Evolutionary conservation across 2,113 vertebrate genomes (phyloP).

Genomic region (Ochotona princeps): DNA sequence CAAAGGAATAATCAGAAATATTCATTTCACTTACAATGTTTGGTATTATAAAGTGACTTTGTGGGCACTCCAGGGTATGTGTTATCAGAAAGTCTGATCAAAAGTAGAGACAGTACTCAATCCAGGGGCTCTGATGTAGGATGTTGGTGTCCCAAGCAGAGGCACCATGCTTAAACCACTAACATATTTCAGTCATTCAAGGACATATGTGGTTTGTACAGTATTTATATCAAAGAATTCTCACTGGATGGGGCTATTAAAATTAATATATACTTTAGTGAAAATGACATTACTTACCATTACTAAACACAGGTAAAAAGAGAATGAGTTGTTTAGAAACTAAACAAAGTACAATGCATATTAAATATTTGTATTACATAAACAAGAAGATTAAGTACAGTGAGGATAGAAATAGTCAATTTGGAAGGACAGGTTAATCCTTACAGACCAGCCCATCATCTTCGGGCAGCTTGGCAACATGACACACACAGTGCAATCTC

Average conservation of each 20-base stretch:
- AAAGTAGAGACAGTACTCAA: too few relatives aligned
- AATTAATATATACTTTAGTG: background rate
- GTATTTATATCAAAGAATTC: background rate
- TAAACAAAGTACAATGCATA: background rate
- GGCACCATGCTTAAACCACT: too few relatives aligned
- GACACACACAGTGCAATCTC: background rate
- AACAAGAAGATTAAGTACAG: background rate
- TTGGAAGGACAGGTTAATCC: too few relatives aligned
- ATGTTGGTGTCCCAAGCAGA: too few relatives aligned
- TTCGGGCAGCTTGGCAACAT: background rate
- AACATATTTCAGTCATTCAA: background rate
- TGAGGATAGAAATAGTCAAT: accelerated
- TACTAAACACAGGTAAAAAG: background rate
- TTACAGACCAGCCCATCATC: background rate
- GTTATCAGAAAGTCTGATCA: too few relatives aligned
- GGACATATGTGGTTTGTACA: background rate
- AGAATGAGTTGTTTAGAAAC: background rate
- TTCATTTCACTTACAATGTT: too few relatives aligned
- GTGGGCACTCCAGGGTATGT: too few relatives aligned
- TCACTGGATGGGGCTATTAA: background rate
- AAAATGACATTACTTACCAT: background rate
- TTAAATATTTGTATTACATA: too few relatives aligned
- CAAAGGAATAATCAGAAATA: too few relatives aligned
- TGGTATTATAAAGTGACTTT: too few relatives aligned
- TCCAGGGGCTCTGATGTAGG: too few relatives aligned